Evolutionary conservation across 1,140 invertebrate species (phyloP).

Genomic region (Calycopis cecrops): DNA sequence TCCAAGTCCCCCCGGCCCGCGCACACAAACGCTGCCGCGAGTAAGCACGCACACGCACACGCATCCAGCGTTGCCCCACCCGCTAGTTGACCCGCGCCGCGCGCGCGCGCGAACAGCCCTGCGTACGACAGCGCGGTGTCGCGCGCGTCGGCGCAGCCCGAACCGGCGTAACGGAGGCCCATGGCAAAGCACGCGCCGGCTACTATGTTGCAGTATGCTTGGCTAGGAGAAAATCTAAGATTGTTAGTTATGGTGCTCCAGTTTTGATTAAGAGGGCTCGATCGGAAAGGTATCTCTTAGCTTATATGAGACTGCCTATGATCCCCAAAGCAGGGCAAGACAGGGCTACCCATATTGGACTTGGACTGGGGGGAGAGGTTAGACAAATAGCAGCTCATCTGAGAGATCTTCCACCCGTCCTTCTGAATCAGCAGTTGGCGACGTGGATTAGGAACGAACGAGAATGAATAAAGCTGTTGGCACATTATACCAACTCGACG

Average conservation of each 20-base stretch:
- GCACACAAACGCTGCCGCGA: slow-evolving; percentile 85
- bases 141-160: slow-evolving; percentile 88
- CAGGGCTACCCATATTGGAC: no score
- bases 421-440: no score
- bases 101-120: slow-evolving; percentile 77
- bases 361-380: no score
- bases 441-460: no score
- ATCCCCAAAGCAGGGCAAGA: no score
- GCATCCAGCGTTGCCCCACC: slow-evolving; percentile 93
- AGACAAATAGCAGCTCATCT: no score
- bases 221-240: slow-evolving; percentile 75
- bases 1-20: slow-evolving; percentile 93
- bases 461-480: no score
- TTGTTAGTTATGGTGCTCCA: background rate
- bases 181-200: slow-evolving; percentile 96
- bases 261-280: no score
- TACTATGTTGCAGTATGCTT: slow-evolving; percentile 97
- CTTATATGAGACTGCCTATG: no score
- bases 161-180: slow-evolving; percentile 95
- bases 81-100: slow-evolving; percentile 86
- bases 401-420: no score
- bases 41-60: slow-evolving; percentile 88
- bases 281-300: no score
- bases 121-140: slow-evolving; percentile 83
- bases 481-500: no score